Conservation (phyloP, 2,888 invertebrate species). For the Cenopis cana region DNA sequence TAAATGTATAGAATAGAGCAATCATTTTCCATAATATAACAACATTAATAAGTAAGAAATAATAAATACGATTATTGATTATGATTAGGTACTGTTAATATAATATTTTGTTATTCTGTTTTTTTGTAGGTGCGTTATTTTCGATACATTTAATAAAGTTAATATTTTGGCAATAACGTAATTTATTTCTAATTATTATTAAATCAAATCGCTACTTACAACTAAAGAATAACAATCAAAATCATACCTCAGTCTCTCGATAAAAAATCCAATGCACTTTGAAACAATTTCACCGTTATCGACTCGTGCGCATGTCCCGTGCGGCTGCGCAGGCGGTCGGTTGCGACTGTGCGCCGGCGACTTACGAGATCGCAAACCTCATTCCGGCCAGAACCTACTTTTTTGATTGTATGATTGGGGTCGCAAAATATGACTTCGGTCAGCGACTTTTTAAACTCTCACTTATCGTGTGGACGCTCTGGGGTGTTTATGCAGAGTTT, state of each 20-base stretch:
- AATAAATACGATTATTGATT: too few species aligned
- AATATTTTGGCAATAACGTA: background rate
- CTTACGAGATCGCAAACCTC: slow-evolving; percentile 21
- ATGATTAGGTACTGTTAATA: too few species aligned
- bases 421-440: background rate
- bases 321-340: slow-evolving; percentile 12
- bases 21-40: too few species aligned
- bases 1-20: too few species aligned
- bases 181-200: background rate
- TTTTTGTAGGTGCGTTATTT: too few species aligned
- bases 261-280: slow-evolving; percentile 10
- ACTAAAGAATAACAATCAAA: background rate
- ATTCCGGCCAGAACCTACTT: slow-evolving; percentile 19
- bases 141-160: background rate
- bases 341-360: slow-evolving; percentile 24
- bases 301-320: slow-evolving; percentile 24
- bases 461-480: too few species aligned
- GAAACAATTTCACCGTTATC: slow-evolving; percentile 15
- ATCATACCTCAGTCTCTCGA: background rate
- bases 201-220: background rate
- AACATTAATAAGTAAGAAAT: too few species aligned
- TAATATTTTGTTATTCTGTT: too few species aligned
- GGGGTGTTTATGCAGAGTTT: too few species aligned
- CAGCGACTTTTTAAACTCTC: background rate
- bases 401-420: slow-evolving; percentile 2